Evolutionary conservation across 2,888 invertebrate species (phyloP).

Genomic region (Byasa hedistus): DNA sequence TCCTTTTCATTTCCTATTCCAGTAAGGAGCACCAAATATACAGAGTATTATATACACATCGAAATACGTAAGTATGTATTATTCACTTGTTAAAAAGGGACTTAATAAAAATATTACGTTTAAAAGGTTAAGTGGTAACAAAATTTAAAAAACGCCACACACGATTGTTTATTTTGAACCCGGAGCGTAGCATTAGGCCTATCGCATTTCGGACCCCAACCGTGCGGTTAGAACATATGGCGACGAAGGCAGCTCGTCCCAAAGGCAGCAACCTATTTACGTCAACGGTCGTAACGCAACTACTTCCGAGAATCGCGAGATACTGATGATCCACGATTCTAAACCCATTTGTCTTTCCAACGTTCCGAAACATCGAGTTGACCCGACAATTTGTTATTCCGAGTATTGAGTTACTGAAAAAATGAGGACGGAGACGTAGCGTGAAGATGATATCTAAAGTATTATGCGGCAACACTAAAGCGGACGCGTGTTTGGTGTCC

Average conservation of each 20-base stretch:
- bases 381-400: slow-evolving; percentile 42
- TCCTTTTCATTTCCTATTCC: no score
- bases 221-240: slow-evolving; percentile 41
- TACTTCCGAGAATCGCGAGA: slow-evolving; percentile 46
- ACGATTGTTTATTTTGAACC: slow-evolving; percentile 45
- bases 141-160: slow-evolving; percentile 37
- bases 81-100: no score
- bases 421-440: slow-evolving; percentile 6
- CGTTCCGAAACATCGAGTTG: slow-evolving; percentile 40
- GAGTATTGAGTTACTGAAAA: slow-evolving; percentile 48
- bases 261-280: slow-evolving; percentile 38
- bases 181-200: slow-evolving; percentile 28
- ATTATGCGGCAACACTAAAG: slow-evolving; percentile 6
- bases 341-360: slow-evolving; percentile 52
- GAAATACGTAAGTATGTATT: no score
- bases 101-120: no score
- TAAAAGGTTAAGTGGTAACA: background rate
- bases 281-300: slow-evolving; percentile 32
- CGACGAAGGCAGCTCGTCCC: background rate
- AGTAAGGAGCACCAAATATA: no score
- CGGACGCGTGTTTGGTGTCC: no score
- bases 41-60: no score
- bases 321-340: slow-evolving; percentile 44
- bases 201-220: slow-evolving; percentile 18
- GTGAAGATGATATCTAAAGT: slow-evolving; percentile 23